These are phyloP conservation scores for Octomys mimax DNA, from an alignment of 2,797 vertebrate genomes.

Conservation along the genomic window DNA sequence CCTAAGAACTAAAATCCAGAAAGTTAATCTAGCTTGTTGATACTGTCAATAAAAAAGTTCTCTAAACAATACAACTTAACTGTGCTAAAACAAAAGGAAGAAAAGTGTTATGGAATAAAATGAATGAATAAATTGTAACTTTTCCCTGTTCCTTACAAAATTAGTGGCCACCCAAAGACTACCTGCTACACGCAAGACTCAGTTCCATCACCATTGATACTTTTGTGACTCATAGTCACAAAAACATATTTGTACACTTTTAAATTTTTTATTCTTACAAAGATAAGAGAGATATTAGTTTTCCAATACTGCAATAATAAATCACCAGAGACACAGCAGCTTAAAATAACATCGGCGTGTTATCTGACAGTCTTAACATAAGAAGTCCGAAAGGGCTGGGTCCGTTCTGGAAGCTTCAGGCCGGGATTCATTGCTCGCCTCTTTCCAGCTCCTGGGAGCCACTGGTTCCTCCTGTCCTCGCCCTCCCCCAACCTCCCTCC, in stretches of 20 bases:
- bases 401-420: background rate
- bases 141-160: slow-evolving; percentile 37
- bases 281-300: background rate
- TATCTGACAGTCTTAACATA: background rate
- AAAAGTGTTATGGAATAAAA: slow-evolving; percentile 50
- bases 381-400: background rate
- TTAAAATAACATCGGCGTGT: background rate
- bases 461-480: background rate
- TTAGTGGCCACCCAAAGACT: slow-evolving; percentile 19
- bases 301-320: background rate
- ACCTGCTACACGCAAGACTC: slow-evolving; percentile 34
- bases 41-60: background rate
- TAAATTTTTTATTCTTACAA: background rate
- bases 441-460: background rate
- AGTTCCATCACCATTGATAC: background rate
- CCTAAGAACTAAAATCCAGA: slow-evolving; percentile 49
- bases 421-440: background rate
- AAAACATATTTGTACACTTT: background rate
- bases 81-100: slow-evolving; percentile 24
- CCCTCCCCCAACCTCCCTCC: background rate
- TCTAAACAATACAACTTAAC: background rate
- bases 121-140: background rate
- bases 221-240: background rate
- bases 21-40: background rate
- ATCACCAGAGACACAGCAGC: background rate